Base-by-base conservation (phyloP, 2,888 invertebrate genomes). In the Ommatoiulus sabulosus region DNA sequence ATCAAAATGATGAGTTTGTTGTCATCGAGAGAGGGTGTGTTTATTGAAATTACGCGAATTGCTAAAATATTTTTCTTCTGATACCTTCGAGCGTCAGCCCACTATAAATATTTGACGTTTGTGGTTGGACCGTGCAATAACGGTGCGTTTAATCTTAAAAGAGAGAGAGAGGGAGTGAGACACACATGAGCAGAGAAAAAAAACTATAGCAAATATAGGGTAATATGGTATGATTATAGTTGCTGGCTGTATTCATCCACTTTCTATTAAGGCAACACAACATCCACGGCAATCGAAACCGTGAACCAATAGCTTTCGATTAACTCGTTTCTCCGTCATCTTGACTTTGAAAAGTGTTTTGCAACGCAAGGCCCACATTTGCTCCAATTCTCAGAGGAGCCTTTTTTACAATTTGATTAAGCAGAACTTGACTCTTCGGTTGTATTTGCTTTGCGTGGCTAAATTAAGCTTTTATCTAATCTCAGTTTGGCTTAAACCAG, bases 301-400 rank as follows among this genome's bases (percentile, higher is more conserved):
- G 72, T 24, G 72, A 24, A 72, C 72, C 72, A 72, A 72, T 72
- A 72, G 72, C 72, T 72, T 72, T 72, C 63, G 63, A 63, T 63
- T 63, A 63, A 15, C 63, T 72, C 52, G 52, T 24, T 72, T 72
- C 72, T 8, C 10, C 72, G 63, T n/a, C 63, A 63, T 72, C 24
- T 72, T 72, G 72, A 72, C 72, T 72, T 72, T 72, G 72, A 72
- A 72, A 72, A 72, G 72, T 72, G 72, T 72, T 72, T 72, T 24
- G 72, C 72, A 24, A 20, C 4, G 7, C 7, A 24, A n/a, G 72
- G 10, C 7, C 20, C 72, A 72, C 24, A n/a, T 63, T 63, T 20
- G 72, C 20, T 72, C 72, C 72, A 72, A 72, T 72, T 72, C 63
- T 72, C 20, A 72, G 10, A 72, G 63, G n/a, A 63, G n/a, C 6